phyloP scores from a whole-genome alignment of 2,888 invertebrate genomes.

The Zaprionus bogoriensis region DNA sequence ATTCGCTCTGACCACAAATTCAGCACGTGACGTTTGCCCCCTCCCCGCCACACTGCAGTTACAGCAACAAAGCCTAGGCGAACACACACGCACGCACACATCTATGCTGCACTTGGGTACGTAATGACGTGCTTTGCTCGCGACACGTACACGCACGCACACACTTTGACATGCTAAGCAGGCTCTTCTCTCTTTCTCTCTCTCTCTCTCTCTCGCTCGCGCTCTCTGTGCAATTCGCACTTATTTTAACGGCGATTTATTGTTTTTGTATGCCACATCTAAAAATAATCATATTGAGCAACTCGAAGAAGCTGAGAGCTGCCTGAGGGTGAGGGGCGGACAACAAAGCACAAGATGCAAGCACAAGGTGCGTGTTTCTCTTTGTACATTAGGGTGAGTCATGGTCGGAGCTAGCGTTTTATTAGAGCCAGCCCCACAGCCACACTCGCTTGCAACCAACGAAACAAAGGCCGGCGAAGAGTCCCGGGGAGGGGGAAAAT shows the following conservation, averaged over 20 bases:
- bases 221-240: slow-evolving; percentile 15
- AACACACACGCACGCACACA: not conserved
- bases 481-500: slow-evolving; percentile 35
- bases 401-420: slow-evolving; percentile 45
- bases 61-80: not conserved
- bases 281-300: slow-evolving; percentile 59
- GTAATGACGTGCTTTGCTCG: slow-evolving; percentile 38
- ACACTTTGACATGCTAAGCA: not conserved
- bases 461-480: slow-evolving; percentile 10
- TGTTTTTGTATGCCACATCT: slow-evolving; percentile 53
- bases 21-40: slow-evolving; percentile 55
- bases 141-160: slow-evolving; percentile 4
- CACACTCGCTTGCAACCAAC: not conserved
- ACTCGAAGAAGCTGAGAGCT: slow-evolving; percentile 26
- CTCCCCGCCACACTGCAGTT: too few species aligned
- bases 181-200: not conserved
- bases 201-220: not conserved
- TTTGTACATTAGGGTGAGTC: slow-evolving; percentile 65
- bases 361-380: slow-evolving; percentile 50
- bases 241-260: slow-evolving; percentile 56
- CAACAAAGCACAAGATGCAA: slow-evolving; percentile 34
- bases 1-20: slow-evolving; percentile 53
- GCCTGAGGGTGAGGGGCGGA: not conserved
- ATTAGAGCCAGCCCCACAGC: slow-evolving; percentile 7
- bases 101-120: slow-evolving; percentile 37